Evolutionary conservation across 2,888 invertebrate species (phyloP), one percentile per base, ranked within the genome.

Genomic region (Drosophila quinaria): DNA sequence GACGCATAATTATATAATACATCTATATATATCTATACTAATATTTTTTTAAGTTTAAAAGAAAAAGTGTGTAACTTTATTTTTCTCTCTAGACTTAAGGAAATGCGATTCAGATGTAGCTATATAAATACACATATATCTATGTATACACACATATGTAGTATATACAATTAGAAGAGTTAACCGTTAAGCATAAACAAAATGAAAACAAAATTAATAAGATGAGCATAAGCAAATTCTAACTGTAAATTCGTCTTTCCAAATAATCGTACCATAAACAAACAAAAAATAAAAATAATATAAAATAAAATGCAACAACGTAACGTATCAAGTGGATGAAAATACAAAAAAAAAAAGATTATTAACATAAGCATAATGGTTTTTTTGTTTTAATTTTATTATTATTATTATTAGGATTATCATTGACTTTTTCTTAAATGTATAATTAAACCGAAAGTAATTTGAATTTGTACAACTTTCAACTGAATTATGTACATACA

Each of bases 241-340:
- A 77, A 86, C 60, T 84, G 84, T 84, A 84, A 86, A 84, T 84
- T 84, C 74, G 84, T 84, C 84, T 84, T 84, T 84, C 84, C 84
- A 84, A 84, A 81, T 87, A 84, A 81, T 76, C 78, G 56, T 74
- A 78, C 47, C 61, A 64, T 71, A 42, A 70, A 63, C 31, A 47
- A 61, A 62, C 13, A 50, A 11, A 56, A 46, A 63, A 60, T 31
- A 25, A 50, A 59, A 72, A 65, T 22, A 22, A 4, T 22, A 22
- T 61, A 55, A 56, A 78, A 70, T 70, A 70, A 70, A 78, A 81
- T 73, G 67, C 74, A 49, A 62, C 39, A 39, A 64, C 42, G 41
- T 41, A 58, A 65, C 44, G 47, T 46, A 61, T 55, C 46, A 47
- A 59, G 31, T 56, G 59, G 35, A 72, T 69, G 64, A 56, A 67